phyloP scores from a whole-genome alignment of 2,888 invertebrate genomes.

The Stenurella melanura region DNA sequence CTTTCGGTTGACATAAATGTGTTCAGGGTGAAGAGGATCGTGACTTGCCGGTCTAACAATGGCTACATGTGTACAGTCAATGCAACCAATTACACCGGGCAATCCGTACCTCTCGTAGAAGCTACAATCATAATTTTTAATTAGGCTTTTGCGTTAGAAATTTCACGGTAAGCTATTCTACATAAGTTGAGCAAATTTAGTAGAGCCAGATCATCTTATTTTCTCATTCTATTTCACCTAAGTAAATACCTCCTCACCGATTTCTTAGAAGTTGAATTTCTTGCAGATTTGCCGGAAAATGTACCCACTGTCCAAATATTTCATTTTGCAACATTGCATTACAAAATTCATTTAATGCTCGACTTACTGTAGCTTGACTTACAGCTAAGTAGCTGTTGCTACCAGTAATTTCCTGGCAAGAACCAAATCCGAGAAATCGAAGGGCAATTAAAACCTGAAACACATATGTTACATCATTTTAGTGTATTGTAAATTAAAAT shows the following conservation, averaged over 20 bases:
- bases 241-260: not conserved
- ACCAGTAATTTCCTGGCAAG: constrained; percentile 7
- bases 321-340: constrained; percentile 9
- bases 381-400: not conserved
- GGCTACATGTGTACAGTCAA: not conserved
- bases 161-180: too few species aligned
- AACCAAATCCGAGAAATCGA: not conserved
- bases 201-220: too few species aligned
- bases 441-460: constrained; percentile 17
- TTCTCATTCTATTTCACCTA: not conserved
- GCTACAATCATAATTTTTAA: not conserved
- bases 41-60: not conserved
- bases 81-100: not conserved
- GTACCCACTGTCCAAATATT: not conserved
- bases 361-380: not conserved
- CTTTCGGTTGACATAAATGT: not conserved
- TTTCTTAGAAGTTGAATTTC: not conserved
- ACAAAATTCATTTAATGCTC: not conserved
- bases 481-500: not conserved
- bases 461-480: too few species aligned
- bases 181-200: too few species aligned
- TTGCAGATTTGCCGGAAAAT: not conserved
- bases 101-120: not conserved
- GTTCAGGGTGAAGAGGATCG: not conserved
- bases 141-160: too few species aligned